These are phyloP conservation scores for Pseudopleuronectes americanus DNA, from an alignment of 2,797 vertebrate genomes.

Conservation along the genomic window DNA sequence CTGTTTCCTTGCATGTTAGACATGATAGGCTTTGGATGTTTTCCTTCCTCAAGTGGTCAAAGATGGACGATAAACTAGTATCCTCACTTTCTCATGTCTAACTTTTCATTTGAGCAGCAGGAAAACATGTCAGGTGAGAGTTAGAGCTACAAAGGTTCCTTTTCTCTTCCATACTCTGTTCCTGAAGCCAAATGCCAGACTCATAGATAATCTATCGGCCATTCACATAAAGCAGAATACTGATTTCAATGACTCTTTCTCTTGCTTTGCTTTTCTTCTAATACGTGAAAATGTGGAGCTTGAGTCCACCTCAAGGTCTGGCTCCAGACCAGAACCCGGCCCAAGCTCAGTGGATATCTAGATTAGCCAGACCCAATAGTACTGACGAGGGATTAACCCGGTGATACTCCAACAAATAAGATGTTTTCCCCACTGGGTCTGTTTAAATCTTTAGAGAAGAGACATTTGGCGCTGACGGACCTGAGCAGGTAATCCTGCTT, in stretches of 20 bases:
- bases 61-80: neutral
- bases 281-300: neutral
- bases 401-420: conserved; percentile 52
- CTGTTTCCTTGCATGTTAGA: neutral
- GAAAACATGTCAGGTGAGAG: conserved; percentile 32
- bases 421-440: conserved; percentile 37
- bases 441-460: conserved; percentile 66
- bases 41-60: conserved; percentile 16
- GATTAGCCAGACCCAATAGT: conserved; percentile 41
- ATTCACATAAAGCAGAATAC: conserved; percentile 24
- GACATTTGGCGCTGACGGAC: conserved; percentile 57
- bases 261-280: neutral
- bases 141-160: conserved; percentile 3
- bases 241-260: conserved; percentile 15
- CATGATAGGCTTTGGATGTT: neutral
- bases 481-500: conserved; percentile 61
- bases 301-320: conserved; percentile 2
- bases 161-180: neutral
- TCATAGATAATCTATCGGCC: conserved; percentile 54
- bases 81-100: too few relatives aligned
- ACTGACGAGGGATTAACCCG: conserved; percentile 40
- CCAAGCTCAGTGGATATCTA: conserved; percentile 24
- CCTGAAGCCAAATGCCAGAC: conserved; percentile 50
- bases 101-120: conserved; percentile 20
- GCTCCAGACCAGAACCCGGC: conserved; percentile 13